Conservation (phyloP, 2,888 invertebrate genomes). For the Drosophila hamatofila region DNA sequence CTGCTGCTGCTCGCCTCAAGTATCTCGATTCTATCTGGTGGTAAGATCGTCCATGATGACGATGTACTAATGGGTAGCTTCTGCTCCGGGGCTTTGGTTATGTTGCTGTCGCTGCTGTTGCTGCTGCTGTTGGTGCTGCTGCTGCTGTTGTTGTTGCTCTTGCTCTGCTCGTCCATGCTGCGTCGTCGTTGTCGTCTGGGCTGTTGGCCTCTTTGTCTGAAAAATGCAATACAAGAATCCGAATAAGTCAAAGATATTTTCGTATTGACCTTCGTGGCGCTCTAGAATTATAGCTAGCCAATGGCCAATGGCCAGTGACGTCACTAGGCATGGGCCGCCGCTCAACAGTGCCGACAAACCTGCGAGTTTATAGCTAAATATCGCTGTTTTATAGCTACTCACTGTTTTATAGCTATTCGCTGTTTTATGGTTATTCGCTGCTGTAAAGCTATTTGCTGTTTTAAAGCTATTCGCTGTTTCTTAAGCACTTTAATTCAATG, state of each 20-base stretch:
- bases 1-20: constrained; percentile 20
- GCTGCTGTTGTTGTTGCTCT: constrained; percentile 10
- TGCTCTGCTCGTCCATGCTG: constrained; percentile 11
- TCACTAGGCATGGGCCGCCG: not conserved
- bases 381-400: no score
- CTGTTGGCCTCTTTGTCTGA: constrained; percentile 32
- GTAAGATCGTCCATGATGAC: constrained; percentile 83
- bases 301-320: not conserved
- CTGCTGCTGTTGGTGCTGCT: constrained; percentile 14
- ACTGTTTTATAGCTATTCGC: no score
- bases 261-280: constrained; percentile 16
- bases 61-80: constrained; percentile 74
- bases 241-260: constrained; percentile 14
- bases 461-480: no score
- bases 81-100: constrained; percentile 42
- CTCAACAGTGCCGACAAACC: not conserved
- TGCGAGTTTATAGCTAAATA: not conserved
- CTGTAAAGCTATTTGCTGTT: no score
- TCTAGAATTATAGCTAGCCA: constrained; percentile 14
- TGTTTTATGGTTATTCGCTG: no score
- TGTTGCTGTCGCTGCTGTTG: constrained; percentile 19
- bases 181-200: constrained; percentile 12
- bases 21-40: constrained; percentile 52
- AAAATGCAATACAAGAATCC: constrained; percentile 8
- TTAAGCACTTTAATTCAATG: no score